Conservation (phyloP, 35 echinoderm and acorn worm species). For the Stichopus chloronotus region DNA sequence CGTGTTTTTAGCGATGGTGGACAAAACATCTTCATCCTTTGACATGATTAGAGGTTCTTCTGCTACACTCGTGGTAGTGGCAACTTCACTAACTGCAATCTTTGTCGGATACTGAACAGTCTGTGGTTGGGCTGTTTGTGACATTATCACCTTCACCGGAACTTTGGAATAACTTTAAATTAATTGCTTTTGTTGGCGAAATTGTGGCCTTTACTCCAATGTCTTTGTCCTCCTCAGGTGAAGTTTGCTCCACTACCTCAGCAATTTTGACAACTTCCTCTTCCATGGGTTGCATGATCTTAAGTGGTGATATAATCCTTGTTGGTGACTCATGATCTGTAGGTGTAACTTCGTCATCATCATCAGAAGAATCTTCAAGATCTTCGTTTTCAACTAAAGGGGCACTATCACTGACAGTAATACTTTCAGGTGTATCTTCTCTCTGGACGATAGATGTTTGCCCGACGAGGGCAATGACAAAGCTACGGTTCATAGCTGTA, state of each 20-base stretch:
- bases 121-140: conserved; percentile 15
- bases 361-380: neutral
- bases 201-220: neutral
- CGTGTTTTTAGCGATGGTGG: too few relatives aligned
- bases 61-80: neutral
- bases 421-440: neutral
- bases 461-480: conserved; percentile 40
- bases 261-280: conserved; percentile 50
- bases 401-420: neutral
- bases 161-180: conserved; percentile 41
- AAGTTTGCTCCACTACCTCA: conserved; percentile 30
- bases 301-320: conserved; percentile 26
- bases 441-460: conserved; percentile 21
- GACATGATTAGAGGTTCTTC: neutral
- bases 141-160: conserved; percentile 31
- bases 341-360: neutral
- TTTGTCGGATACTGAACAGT: conserved; percentile 25
- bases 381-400: conserved; percentile 27
- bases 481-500: neutral
- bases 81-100: neutral
- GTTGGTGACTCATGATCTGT: conserved; percentile 32
- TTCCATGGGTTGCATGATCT: neutral
- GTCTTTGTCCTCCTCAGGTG: neutral
- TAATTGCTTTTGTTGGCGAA: neutral
- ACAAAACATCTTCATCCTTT: neutral